phyloP scores from a whole-genome alignment of 2,113 vertebrate genomes.

The Pseudonaja textilis region DNA sequence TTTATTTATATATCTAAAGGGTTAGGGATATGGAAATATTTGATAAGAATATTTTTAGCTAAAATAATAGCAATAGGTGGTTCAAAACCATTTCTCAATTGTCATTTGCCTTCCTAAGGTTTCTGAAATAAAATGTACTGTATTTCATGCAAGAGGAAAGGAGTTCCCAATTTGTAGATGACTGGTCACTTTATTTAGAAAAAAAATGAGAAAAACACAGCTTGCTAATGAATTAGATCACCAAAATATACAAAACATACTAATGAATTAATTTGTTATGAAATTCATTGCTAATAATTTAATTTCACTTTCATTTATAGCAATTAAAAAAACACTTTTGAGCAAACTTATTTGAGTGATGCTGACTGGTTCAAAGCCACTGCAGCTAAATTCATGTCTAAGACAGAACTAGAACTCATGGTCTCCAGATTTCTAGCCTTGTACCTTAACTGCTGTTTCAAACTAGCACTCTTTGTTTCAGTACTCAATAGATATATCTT shows the following conservation, averaged over 20 bases:
- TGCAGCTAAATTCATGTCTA: neutral
- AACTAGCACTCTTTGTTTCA: constrained; percentile 43
- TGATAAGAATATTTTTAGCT: neutral
- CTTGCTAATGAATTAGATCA: neutral
- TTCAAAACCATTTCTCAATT: neutral
- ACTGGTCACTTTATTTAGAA: neutral
- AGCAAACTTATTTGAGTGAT: neutral
- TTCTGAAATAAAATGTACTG: neutral
- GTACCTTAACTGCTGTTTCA: neutral
- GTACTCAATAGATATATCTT: constrained; percentile 57
- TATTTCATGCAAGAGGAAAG: neutral
- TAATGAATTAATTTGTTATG: neutral
- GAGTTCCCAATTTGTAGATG: neutral
- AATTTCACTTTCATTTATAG: neutral
- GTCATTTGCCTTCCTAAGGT: neutral
- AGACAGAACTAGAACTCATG: neutral
- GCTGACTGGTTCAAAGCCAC: neutral
- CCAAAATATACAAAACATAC: neutral
- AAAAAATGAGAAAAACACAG: neutral
- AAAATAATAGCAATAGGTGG: neutral
- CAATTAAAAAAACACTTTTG: neutral
- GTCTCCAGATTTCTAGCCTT: neutral
- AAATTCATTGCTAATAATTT: neutral
- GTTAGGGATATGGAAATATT: neutral
- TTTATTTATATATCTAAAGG: neutral